Evolutionary conservation across 2,797 vertebrate genomes (phyloP).

Genomic region (Artibeus jamaicensis): DNA sequence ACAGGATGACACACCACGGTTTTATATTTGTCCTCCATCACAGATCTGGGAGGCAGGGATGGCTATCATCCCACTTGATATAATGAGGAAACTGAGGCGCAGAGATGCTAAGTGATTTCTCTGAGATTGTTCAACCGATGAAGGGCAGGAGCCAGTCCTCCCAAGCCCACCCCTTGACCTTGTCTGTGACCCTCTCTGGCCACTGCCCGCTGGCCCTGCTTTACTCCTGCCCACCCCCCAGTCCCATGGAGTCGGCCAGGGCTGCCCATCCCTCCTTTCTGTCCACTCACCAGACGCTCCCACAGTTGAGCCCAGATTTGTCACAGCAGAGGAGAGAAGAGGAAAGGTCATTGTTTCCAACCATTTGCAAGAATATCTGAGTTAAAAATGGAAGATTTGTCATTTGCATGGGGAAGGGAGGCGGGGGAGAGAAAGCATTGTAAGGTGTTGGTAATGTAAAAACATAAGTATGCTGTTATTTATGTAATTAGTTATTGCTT

Average conservation of each 20-base stretch:
- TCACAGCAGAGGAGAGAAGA: constrained; percentile 73
- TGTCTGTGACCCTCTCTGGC: neutral
- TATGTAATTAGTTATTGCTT: constrained; percentile 93
- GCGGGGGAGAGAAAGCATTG: constrained; percentile 85
- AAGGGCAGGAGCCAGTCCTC: neutral
- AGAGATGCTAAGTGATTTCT: neutral
- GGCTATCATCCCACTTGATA: neutral
- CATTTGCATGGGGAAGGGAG: constrained; percentile 84
- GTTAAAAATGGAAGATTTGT: constrained; percentile 86
- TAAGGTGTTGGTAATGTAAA: constrained; percentile 90
- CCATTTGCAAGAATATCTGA: constrained; percentile 84
- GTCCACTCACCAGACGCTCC: constrained; percentile 50
- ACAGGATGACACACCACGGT: neutral
- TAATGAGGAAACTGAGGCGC: neutral
- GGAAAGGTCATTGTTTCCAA: constrained; percentile 83
- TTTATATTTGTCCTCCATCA: neutral
- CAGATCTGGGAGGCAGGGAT: neutral
- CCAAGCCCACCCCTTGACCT: neutral
- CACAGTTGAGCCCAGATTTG: constrained; percentile 56
- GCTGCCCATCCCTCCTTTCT: neutral
- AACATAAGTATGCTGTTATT: constrained; percentile 92
- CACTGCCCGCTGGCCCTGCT: too few relatives aligned
- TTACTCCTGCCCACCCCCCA: neutral
- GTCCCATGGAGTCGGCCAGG: neutral
- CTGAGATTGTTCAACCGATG: neutral